phyloP scores from a whole-genome alignment of 1,140 invertebrate species.

The Protaetia brevitarsis region DNA sequence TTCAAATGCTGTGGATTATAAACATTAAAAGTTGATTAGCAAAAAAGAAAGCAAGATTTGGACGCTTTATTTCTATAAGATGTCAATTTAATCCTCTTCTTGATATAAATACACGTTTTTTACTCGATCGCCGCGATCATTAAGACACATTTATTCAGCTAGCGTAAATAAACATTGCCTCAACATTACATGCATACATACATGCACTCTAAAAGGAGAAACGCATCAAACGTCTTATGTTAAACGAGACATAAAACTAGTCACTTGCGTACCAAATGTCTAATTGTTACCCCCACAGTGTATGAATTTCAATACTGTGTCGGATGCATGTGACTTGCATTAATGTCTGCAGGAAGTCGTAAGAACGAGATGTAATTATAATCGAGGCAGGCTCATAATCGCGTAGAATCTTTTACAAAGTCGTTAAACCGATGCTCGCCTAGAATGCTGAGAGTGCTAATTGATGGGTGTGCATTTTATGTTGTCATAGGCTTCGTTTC shows the following conservation, averaged over 20 bases:
- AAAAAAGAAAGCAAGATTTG: no score
- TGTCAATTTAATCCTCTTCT: no score
- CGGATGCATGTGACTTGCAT: constrained; percentile 17
- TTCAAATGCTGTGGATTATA: no score
- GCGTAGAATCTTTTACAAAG: background rate
- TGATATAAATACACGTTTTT: no score
- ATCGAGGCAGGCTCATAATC: background rate
- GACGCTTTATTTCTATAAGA: no score
- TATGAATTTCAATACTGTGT: constrained; percentile 7
- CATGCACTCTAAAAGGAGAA: background rate
- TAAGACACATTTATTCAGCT: background rate
- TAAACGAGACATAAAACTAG: constrained; percentile 2
- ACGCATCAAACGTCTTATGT: background rate
- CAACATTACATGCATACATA: background rate
- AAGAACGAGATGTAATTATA: constrained; percentile 8
- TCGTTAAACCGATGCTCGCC: background rate
- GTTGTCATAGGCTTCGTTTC: background rate
- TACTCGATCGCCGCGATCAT: no score
- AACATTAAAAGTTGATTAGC: no score
- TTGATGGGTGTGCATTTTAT: background rate
- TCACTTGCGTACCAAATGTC: constrained; percentile 15
- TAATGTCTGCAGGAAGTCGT: background rate
- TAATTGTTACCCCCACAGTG: constrained; percentile 5
- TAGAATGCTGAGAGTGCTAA: background rate
- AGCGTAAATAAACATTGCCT: background rate